Conservation (phyloP, 1,140 invertebrate genomes). For the Leptoteleia sp. region DNA sequence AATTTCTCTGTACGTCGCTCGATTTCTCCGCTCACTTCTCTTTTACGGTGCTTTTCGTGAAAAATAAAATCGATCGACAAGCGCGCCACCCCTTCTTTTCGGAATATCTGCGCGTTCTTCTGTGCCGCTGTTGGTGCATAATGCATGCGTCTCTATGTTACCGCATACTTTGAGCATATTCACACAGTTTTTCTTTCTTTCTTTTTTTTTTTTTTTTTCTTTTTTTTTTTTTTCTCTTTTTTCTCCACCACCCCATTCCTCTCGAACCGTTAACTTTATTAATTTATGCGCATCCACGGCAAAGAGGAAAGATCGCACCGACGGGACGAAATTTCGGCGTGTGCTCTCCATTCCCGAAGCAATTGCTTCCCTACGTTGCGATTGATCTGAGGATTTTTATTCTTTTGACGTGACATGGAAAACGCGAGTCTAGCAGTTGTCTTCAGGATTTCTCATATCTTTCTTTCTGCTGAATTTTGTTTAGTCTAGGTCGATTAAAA, state of each 20-base stretch:
- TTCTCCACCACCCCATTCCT: background rate
- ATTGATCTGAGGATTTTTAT: constrained; percentile 37
- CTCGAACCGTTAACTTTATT: constrained; percentile 29
- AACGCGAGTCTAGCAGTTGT: background rate
- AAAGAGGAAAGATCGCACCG: constrained; percentile 32
- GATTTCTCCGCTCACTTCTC: constrained; percentile 10
- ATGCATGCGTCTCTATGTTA: constrained; percentile 54
- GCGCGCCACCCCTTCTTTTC: constrained; percentile 31
- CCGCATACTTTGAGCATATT: constrained; percentile 62
- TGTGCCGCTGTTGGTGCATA: constrained; percentile 49
- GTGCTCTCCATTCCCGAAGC: constrained; percentile 9
- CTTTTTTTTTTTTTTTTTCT: constrained; percentile 6
- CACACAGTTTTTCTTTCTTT: constrained; percentile 36
- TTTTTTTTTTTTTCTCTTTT: constrained; percentile 15
- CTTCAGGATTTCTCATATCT: constrained; percentile 19
- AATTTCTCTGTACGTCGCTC: constrained; percentile 7
- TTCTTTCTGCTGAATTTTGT: too few species aligned
- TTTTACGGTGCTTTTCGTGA: constrained; percentile 17
- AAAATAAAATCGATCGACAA: constrained; percentile 63
- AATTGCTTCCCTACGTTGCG: constrained; percentile 31
- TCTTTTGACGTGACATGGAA: constrained; percentile 19
- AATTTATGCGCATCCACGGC: constrained; percentile 57
- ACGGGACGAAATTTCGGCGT: constrained; percentile 5
- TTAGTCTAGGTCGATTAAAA: too few species aligned
- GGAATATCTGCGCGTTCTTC: constrained; percentile 27